Base-by-base conservation (phyloP, 2,888 invertebrate genomes). In the Sussaba pulchella region DNA sequence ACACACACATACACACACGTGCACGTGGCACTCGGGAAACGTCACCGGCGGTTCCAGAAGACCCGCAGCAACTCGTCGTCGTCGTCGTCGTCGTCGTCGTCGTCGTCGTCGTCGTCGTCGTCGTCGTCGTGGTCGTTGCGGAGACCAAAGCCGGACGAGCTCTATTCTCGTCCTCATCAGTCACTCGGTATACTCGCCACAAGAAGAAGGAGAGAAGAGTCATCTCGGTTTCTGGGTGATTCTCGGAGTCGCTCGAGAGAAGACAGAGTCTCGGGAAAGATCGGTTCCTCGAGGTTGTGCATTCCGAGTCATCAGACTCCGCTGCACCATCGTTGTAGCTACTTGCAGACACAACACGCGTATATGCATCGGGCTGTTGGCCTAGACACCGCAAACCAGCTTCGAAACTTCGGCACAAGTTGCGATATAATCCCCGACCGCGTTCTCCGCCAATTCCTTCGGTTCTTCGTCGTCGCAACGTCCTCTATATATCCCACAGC, bases 101-200 rank as follows among this genome's bases (percentile, higher is more conserved):
- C 24, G 21, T 54, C 54, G 24, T 54, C 54, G 54, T 71, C 76
- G 80, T 54, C 54, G 57, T 79, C 69, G 75, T 75, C 14, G 54
- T 54, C 52, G 9, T n/a, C 12, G 52, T 52, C 31, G 26, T 54
- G 26, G 24, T 54, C 54, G 54, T 71, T 76, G 80, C 54, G 54
- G 57, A 45, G 71, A 76, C 75, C 80, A n/a, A 67, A 76, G 71
- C 76, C 72, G 75, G 72, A 76, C 80, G 54, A 69, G 57, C 69
- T 73, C 88, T 91, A 91, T 91, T 91, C 90, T 86, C 88, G 90
- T 89, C 88, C 89, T 89, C 90, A 91, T 91, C 90, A 89, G 90
- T 91, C 90, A 90, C 90, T 88, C 57, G 67, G 39, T 73, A 57
- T 70, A 69, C 21, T 45, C 39, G 45, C 66, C 41, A 54, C 43